Evolutionary conservation across 1,140 invertebrate genomes (phyloP).

Genomic region (Plutomurus gul): DNA sequence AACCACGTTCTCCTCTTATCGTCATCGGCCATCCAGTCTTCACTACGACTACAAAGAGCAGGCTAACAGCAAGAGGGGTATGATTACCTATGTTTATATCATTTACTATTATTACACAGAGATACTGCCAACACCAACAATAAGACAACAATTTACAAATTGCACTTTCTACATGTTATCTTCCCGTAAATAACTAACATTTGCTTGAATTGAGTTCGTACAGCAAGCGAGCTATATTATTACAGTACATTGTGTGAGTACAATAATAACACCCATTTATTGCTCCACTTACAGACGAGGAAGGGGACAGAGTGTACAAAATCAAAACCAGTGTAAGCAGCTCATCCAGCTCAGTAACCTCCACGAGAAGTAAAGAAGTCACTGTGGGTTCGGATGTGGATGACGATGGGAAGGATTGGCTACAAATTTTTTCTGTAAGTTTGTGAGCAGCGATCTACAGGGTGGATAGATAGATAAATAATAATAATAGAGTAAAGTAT

Average conservation of each 20-base stretch:
- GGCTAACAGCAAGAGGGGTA: not conserved
- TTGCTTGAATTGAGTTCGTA: too few species aligned
- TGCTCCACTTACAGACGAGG: too few species aligned
- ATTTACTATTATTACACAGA: not conserved
- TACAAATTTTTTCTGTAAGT: not conserved
- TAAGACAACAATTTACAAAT: too few species aligned
- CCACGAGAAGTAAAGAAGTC: not conserved
- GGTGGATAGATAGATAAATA: too few species aligned
- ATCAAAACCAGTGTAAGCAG: not conserved
- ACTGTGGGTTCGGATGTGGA: not conserved
- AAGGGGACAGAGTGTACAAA: not conserved
- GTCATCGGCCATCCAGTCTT: not conserved
- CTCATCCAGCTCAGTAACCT: not conserved
- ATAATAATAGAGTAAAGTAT: too few species aligned
- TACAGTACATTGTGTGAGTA: too few species aligned
- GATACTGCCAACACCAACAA: not conserved
- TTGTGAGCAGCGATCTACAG: not conserved
- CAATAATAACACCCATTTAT: too few species aligned
- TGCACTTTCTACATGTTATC: too few species aligned
- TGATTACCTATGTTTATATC: not conserved
- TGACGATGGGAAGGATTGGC: not conserved
- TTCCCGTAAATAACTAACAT: too few species aligned
- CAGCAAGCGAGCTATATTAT: too few species aligned
- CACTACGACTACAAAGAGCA: slow-evolving; percentile 9
- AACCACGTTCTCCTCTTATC: not conserved